A percentile compares a stretch with the other conserved stretches of the same genome.
Conservation (phyloP, 2,113 vertebrate genomes). For the Poeciliopsis occidentalis region DNA sequence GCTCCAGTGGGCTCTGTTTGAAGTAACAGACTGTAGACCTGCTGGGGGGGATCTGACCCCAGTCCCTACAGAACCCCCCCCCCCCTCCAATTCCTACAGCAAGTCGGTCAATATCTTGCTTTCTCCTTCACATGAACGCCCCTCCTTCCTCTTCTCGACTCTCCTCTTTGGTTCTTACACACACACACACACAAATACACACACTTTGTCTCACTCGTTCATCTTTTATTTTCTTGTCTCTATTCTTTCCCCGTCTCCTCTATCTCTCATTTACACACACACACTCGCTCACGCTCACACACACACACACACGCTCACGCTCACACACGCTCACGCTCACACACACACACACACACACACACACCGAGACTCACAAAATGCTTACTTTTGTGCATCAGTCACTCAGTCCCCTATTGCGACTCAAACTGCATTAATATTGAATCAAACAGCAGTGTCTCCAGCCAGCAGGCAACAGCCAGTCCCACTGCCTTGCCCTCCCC, state of each 20-base stretch:
- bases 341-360: constrained; percentile 23
- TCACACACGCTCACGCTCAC: constrained; percentile 41
- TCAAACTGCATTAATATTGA: constrained; percentile 87
- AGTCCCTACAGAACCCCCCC: constrained; percentile 75
- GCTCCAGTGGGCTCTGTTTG: constrained; percentile 81
- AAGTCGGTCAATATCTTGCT: constrained; percentile 78
- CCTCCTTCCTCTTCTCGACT: constrained; percentile 50
- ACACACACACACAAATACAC: constrained; percentile 14
- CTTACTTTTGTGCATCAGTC: constrained; percentile 80
- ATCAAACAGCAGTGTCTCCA: constrained; percentile 83
- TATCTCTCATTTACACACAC: constrained; percentile 38
- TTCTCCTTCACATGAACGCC: constrained; percentile 62
- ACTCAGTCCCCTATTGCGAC: constrained; percentile 78
- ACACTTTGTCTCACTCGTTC: constrained; percentile 60
- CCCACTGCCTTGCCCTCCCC: constrained; percentile 37
- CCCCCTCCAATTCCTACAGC: constrained; percentile 75
- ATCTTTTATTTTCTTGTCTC: constrained; percentile 52
- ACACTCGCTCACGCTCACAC: too few relatives aligned
- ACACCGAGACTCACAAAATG: constrained; percentile 68
- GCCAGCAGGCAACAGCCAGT: constrained; percentile 75
- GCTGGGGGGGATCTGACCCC: constrained; percentile 79
- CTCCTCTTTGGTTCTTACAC: constrained; percentile 45
- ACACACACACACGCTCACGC: too few relatives aligned
- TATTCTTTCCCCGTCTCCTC: constrained; percentile 51
- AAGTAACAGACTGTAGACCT: constrained; percentile 82